Evolutionary conservation across 2,888 invertebrate genomes (phyloP).

Genomic region (Gonocerus acuteangulatus): DNA sequence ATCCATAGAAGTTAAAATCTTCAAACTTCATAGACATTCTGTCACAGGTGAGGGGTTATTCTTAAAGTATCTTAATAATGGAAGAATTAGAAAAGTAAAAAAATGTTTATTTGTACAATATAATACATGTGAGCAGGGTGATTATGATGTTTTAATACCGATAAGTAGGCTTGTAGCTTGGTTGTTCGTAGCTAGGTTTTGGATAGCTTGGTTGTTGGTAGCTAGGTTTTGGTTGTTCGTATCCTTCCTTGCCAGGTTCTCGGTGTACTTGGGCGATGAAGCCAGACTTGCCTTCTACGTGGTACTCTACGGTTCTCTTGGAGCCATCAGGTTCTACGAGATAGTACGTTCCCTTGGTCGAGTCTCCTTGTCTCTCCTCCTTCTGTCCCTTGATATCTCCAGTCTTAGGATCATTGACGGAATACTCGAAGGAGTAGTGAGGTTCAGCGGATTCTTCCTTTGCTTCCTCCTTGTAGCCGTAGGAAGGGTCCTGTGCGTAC

Average conservation of each 20-base stretch:
- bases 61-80: too few relatives aligned
- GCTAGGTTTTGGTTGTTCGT: neutral
- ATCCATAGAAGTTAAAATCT: too few relatives aligned
- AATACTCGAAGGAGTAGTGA: constrained; percentile 64
- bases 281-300: constrained; percentile 68
- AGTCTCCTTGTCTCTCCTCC: constrained; percentile 64
- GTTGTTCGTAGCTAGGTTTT: too few relatives aligned
- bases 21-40: too few relatives aligned
- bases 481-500: neutral
- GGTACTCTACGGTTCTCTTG: constrained; percentile 63
- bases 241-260: constrained; percentile 15
- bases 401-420: constrained; percentile 63
- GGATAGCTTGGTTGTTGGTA: constrained; percentile 4
- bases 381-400: constrained; percentile 65
- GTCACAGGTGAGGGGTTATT: too few relatives aligned
- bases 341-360: constrained; percentile 54
- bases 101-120: too few relatives aligned
- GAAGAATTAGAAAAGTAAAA: too few relatives aligned
- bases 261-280: constrained; percentile 58
- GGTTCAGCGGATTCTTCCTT: constrained; percentile 30
- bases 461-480: constrained; percentile 10
- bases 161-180: too few relatives aligned
- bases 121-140: constrained; percentile 48
- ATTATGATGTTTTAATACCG: too few relatives aligned
- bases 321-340: constrained; percentile 61